Conservation (phyloP, 2,113 vertebrate genomes). For the Tautogolabrus adspersus region DNA sequence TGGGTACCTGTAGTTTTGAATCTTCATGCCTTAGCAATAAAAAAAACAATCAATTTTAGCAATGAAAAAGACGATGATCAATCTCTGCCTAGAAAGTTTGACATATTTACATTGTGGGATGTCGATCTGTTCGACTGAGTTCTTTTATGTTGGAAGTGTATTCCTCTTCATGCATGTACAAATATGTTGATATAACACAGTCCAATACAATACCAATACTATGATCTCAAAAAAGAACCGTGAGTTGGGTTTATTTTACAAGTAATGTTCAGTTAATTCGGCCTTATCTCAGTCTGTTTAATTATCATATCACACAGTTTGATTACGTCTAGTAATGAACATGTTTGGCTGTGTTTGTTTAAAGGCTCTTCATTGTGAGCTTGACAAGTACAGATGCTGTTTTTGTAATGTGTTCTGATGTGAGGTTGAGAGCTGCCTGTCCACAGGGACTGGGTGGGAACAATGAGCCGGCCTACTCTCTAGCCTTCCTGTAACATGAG, state of each 20-base stretch:
- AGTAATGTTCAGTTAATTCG: no score
- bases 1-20: background rate
- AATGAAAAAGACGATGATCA: background rate
- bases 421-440: conserved; percentile 44
- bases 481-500: conserved; percentile 70
- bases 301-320: background rate
- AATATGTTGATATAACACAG: background rate
- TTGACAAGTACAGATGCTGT: conserved; percentile 11
- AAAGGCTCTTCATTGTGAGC: background rate
- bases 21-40: background rate
- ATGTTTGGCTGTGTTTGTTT: background rate
- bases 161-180: background rate
- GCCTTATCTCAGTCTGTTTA: no score
- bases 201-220: background rate
- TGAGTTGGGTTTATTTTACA: background rate
- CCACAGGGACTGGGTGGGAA: conserved; percentile 68
- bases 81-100: background rate
- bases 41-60: background rate
- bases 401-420: conserved; percentile 31
- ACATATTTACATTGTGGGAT: no score
- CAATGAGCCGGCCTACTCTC: conserved; percentile 46
- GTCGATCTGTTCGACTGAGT: background rate
- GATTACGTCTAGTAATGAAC: background rate
- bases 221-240: background rate
- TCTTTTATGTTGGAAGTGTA: no score